Evolutionary conservation across 2,113 vertebrate species (phyloP).

Genomic region (Rousettus leschenaultii): DNA sequence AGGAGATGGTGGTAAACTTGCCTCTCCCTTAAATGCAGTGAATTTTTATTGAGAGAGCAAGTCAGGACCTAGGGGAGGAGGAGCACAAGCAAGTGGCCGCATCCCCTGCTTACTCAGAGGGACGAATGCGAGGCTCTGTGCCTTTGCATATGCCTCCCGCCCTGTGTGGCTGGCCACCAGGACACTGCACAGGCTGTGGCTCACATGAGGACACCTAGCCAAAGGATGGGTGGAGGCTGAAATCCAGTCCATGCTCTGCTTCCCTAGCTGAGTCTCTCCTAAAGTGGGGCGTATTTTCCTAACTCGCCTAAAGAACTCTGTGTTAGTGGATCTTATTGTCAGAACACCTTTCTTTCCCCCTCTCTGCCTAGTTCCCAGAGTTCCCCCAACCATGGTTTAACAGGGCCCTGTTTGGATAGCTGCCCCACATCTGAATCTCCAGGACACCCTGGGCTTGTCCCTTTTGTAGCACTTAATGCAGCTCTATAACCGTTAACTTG

Average conservation of each 20-base stretch:
- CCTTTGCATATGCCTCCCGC: not conserved
- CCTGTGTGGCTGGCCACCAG: not conserved
- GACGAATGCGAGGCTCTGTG: not conserved
- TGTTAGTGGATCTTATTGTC: not conserved
- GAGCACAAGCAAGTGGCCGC: not conserved
- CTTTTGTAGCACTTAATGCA: not conserved
- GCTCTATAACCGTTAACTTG: not conserved
- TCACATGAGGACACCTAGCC: not conserved
- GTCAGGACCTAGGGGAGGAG: not conserved
- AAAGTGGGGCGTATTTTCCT: not conserved
- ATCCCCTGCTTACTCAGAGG: not conserved
- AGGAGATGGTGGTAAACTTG: not conserved
- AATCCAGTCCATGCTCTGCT: not conserved
- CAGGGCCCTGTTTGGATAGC: not conserved
- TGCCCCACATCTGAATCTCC: not conserved
- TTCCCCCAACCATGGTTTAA: not conserved
- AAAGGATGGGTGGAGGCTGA: not conserved
- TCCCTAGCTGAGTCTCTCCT: not conserved
- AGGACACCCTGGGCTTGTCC: not conserved
- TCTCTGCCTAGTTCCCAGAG: not conserved
- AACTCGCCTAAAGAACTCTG: not conserved
- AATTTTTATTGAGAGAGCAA: not conserved
- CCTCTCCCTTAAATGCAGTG: not conserved
- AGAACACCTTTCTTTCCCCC: not conserved
- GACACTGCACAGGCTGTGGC: fast-evolving